Evolutionary conservation across 1,140 invertebrate species (phyloP).

Genomic region (Trichoplusia ni): DNA sequence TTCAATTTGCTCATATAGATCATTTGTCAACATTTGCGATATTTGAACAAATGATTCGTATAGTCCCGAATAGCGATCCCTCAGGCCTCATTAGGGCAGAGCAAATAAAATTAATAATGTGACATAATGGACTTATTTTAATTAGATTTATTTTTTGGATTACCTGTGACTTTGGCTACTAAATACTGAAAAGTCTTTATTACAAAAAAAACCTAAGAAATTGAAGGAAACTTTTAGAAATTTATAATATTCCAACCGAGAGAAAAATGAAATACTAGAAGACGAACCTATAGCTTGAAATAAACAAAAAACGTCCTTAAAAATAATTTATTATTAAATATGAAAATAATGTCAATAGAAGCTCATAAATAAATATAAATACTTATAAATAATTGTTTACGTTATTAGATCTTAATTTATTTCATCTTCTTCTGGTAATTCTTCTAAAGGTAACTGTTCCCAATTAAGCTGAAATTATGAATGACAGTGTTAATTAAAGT

Average conservation of each 20-base stretch:
- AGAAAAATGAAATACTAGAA: no score
- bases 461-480: constrained; percentile 54
- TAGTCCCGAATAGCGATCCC: constrained; percentile 10
- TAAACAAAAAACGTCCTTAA: background rate
- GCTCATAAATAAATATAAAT: background rate
- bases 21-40: constrained; percentile 21
- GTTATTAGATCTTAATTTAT: constrained; percentile 46
- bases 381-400: background rate
- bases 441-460: constrained; percentile 53
- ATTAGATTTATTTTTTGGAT: no score
- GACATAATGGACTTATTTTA: background rate
- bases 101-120: constrained; percentile 4
- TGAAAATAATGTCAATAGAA: constrained; percentile 4
- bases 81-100: background rate
- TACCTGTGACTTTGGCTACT: no score
- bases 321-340: background rate
- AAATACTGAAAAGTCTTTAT: no score
- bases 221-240: no score
- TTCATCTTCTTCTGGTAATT: constrained; percentile 49
- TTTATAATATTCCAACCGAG: no score
- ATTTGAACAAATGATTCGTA: constrained; percentile 1
- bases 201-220: no score
- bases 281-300: background rate
- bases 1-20: constrained; percentile 12
- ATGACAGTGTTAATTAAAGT: background rate